phyloP scores from a whole-genome alignment of 2,888 invertebrate genomes.

The Furcula furcula region DNA sequence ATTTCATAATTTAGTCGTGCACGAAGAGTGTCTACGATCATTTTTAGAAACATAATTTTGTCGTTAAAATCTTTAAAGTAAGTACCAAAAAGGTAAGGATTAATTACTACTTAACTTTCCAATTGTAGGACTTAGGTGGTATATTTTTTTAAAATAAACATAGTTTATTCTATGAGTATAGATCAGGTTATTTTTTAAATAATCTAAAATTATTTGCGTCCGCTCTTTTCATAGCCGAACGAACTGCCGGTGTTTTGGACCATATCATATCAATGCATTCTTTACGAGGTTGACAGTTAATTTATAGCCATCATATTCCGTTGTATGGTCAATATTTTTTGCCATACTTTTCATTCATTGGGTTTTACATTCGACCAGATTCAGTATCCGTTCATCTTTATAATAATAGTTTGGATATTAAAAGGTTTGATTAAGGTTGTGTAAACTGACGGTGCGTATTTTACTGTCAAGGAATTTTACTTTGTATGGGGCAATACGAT shows the following conservation, averaged over 20 bases:
- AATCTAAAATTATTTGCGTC: background rate
- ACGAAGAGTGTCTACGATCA: too few relatives aligned
- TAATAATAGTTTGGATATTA: slow-evolving; percentile 9
- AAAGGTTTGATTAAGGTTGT: background rate
- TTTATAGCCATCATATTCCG: slow-evolving; percentile 51
- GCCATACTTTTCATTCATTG: slow-evolving; percentile 34
- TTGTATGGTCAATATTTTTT: slow-evolving; percentile 53
- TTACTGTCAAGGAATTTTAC: slow-evolving; percentile 1
- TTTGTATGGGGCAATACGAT: background rate
- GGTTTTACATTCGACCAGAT: slow-evolving; percentile 7
- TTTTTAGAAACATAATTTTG: too few relatives aligned
- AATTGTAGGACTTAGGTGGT: too few relatives aligned
- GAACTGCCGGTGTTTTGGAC: slow-evolving; percentile 23
- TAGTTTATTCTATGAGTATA: too few relatives aligned
- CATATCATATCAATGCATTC: slow-evolving; percentile 32
- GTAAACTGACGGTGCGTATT: background rate
- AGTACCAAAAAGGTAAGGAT: too few relatives aligned
- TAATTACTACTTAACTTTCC: too few relatives aligned
- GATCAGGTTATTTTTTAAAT: too few relatives aligned
- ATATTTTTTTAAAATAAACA: too few relatives aligned
- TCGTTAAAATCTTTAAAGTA: too few relatives aligned
- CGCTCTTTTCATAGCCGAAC: slow-evolving; percentile 8
- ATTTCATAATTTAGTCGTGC: too few relatives aligned
- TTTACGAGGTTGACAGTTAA: slow-evolving; percentile 55
- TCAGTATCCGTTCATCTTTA: slow-evolving; percentile 30